Conservation (phyloP, 2,113 vertebrate species). For the Nanorana parkeri region DNA sequence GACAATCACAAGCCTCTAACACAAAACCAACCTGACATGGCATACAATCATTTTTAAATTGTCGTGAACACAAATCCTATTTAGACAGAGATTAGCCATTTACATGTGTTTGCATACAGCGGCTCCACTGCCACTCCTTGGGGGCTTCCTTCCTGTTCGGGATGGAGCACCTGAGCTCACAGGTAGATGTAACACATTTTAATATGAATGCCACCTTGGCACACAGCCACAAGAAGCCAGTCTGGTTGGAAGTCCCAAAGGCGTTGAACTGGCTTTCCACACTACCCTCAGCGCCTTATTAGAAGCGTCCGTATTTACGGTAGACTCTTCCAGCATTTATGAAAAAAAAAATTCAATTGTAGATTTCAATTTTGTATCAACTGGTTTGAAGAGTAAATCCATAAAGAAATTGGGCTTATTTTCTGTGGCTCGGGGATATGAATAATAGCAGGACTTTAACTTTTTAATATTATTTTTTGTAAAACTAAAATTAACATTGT, state of each 20-base stretch:
- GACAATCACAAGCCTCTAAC: constrained; percentile 24
- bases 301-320: not conserved
- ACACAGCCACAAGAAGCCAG: not conserved
- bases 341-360: no score
- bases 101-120: constrained; percentile 29
- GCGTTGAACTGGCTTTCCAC: not conserved
- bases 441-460: no score
- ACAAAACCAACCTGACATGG: constrained; percentile 39
- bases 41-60: constrained; percentile 43
- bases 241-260: constrained; percentile 2
- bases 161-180: constrained; percentile 6
- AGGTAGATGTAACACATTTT: constrained; percentile 38
- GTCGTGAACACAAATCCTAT: constrained; percentile 39
- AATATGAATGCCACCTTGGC: constrained; percentile 30
- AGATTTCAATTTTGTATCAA: no score
- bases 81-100: constrained; percentile 29
- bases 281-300: no score
- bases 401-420: no score
- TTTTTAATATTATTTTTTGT: no score
- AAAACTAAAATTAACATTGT: no score
- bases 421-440: no score
- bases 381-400: no score
- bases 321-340: no score
- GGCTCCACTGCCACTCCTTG: constrained; percentile 24
- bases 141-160: constrained; percentile 28